Evolutionary conservation across 2,797 vertebrate species (phyloP).

Genomic region (Xenentodon cancila): DNA sequence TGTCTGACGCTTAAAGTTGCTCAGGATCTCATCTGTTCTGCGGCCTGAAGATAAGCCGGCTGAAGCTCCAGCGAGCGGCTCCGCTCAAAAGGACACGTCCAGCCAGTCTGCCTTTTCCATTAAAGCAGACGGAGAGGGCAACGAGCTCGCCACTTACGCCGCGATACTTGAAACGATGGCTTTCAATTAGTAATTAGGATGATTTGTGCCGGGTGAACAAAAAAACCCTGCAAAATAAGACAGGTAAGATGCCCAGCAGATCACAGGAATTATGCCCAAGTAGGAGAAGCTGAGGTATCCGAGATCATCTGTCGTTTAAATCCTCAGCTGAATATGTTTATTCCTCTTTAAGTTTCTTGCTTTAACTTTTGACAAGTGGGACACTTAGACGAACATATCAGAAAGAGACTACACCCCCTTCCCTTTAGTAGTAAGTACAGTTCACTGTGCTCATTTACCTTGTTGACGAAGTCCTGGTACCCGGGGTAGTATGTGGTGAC

Average conservation of each 20-base stretch:
- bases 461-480: constrained; percentile 98
- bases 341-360: neutral
- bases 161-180: constrained; percentile 26
- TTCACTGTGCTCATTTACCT: constrained; percentile 77
- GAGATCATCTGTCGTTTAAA: constrained; percentile 27
- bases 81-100: constrained; percentile 42
- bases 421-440: too few relatives aligned
- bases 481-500: constrained; percentile 98
- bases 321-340: neutral
- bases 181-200: neutral
- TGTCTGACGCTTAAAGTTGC: constrained; percentile 46
- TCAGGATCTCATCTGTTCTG: constrained; percentile 43
- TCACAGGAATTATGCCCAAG: too few relatives aligned
- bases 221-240: too few relatives aligned
- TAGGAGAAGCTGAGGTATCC: constrained; percentile 5
- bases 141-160: constrained; percentile 8
- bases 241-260: too few relatives aligned
- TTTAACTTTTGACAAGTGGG: neutral
- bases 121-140: constrained; percentile 53
- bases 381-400: neutral
- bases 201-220: too few relatives aligned
- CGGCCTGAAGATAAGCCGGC: constrained; percentile 52
- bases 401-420: too few relatives aligned
- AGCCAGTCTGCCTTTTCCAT: constrained; percentile 46
- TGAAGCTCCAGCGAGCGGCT: constrained; percentile 32